Conservation (phyloP, 2,888 invertebrate species). For the Seladonia tumulorum region DNA sequence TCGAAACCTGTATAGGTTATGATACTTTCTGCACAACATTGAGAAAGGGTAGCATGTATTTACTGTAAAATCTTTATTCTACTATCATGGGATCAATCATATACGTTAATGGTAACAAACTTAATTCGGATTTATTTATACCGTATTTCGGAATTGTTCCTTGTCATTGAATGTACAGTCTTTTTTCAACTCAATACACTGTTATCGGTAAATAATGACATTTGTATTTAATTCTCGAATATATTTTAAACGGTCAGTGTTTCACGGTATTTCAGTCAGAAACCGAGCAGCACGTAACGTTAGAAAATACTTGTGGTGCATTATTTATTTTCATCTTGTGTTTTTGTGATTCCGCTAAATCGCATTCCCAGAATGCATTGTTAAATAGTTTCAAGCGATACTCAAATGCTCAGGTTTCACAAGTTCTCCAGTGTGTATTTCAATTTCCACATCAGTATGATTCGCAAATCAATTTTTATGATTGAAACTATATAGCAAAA, state of each 20-base stretch:
- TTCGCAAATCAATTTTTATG: neutral
- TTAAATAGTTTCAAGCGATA: neutral
- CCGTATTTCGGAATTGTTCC: conserved; percentile 14
- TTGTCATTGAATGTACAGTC: neutral
- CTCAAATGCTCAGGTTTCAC: no score
- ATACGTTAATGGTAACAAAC: neutral
- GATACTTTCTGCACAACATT: neutral
- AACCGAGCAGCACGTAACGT: neutral
- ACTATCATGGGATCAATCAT: neutral
- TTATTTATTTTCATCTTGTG: conserved; percentile 48
- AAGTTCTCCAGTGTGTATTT: neutral
- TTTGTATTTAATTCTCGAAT: neutral
- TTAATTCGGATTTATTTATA: conserved; percentile 1
- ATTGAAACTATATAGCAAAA: neutral
- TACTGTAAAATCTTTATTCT: neutral
- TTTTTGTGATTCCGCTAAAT: conserved; percentile 22
- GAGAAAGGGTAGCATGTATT: neutral
- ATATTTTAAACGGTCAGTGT: neutral
- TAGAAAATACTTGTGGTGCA: neutral
- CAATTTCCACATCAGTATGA: neutral
- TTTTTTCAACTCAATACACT: neutral
- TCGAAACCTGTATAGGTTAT: conserved; percentile 31
- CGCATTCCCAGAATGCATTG: neutral
- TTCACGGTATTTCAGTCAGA: neutral
- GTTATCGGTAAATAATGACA: neutral